Evolutionary conservation across 2,113 vertebrate genomes (phyloP).

Genomic region (Emydura subglobosa): DNA sequence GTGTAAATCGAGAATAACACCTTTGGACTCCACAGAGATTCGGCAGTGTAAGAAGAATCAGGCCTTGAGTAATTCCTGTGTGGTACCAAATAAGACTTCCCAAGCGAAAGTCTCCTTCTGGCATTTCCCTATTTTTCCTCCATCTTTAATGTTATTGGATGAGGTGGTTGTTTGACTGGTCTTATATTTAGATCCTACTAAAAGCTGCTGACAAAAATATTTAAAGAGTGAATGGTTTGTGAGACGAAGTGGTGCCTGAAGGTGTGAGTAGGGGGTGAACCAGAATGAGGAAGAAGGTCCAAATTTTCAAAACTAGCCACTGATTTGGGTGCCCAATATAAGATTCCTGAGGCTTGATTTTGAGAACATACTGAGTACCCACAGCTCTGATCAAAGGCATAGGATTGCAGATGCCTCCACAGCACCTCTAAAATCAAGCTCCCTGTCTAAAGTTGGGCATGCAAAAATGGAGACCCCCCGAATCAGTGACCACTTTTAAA

Average conservation of each 20-base stretch:
- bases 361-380: background rate
- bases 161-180: background rate
- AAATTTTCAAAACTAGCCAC: background rate
- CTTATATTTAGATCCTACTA: background rate
- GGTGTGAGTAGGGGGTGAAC: background rate
- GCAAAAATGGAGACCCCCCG: background rate
- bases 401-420: background rate
- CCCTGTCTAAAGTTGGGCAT: fast-evolving
- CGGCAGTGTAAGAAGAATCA: background rate
- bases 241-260: background rate
- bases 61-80: background rate
- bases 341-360: background rate
- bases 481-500: background rate
- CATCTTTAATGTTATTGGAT: background rate
- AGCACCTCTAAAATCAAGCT: background rate
- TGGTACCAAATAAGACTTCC: background rate
- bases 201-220: background rate
- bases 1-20: background rate
- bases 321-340: background rate
- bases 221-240: background rate
- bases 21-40: background rate
- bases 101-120: background rate
- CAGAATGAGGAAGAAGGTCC: background rate
- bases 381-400: background rate
- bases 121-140: background rate